phyloP scores from a whole-genome alignment of 2,113 vertebrate genomes.

The Ailuropoda melanoleuca region DNA sequence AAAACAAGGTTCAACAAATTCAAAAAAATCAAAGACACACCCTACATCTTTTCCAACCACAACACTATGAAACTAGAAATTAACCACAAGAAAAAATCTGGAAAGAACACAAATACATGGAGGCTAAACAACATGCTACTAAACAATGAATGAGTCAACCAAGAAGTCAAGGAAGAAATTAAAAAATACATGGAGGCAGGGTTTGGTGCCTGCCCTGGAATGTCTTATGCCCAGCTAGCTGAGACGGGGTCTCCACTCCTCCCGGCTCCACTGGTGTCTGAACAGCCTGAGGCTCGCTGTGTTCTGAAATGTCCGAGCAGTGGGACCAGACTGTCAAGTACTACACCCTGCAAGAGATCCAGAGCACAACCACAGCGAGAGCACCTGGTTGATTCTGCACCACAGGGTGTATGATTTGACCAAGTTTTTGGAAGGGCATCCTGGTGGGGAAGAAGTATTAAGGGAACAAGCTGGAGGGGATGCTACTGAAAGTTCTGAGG shows the following conservation, averaged over 20 bases:
- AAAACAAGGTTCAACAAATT: background rate
- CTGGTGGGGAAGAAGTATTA: too few species aligned
- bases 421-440: conserved; percentile 92
- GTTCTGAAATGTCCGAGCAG: conserved; percentile 37
- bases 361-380: conserved; percentile 91
- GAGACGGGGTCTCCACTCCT: accelerated
- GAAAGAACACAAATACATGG: background rate
- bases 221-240: accelerated
- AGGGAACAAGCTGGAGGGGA: too few species aligned
- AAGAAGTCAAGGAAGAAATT: background rate
- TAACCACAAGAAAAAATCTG: background rate
- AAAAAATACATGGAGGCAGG: background rate
- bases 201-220: accelerated
- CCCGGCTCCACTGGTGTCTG: background rate
- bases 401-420: conserved; percentile 94
- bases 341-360: conserved; percentile 91
- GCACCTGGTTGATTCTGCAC: conserved; percentile 94
- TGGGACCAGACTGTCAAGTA: conserved; percentile 75
- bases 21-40: background rate
- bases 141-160: background rate
- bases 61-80: background rate
- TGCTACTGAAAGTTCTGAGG: too few species aligned
- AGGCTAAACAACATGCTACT: background rate
- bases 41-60: background rate
- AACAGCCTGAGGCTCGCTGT: background rate